Conservation (phyloP, 2,113 vertebrate genomes). For the Paracanthobrama guichenoti region DNA sequence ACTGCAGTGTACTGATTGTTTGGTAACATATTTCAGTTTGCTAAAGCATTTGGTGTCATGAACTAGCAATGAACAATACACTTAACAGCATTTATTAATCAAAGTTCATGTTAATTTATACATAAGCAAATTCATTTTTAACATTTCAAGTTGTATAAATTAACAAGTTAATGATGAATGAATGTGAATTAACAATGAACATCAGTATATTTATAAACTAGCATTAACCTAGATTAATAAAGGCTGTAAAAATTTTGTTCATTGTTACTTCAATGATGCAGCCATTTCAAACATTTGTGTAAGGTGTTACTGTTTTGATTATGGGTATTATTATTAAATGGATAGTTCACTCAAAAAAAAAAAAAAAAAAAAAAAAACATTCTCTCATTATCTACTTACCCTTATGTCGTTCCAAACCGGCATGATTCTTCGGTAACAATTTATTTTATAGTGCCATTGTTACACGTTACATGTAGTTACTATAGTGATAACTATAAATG, state of each 20-base stretch:
- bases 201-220: not conserved
- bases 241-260: not conserved
- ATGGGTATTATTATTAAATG: constrained; percentile 5
- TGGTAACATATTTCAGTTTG: not conserved
- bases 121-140: not conserved
- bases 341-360: not conserved
- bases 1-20: constrained; percentile 22
- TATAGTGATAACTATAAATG: too few species aligned
- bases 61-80: not conserved
- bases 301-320: not conserved
- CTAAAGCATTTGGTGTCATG: not conserved
- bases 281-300: not conserved
- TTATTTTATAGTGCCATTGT: too few species aligned
- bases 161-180: not conserved
- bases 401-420: not conserved
- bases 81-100: not conserved
- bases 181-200: not conserved
- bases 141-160: not conserved
- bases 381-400: not conserved
- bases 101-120: not conserved
- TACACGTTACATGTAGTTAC: too few species aligned
- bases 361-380: not conserved
- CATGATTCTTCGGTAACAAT: not conserved
- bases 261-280: not conserved
- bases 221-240: not conserved